phyloP scores from a whole-genome alignment of 2,113 vertebrate genomes.

The Hemibagrus wyckioides region DNA sequence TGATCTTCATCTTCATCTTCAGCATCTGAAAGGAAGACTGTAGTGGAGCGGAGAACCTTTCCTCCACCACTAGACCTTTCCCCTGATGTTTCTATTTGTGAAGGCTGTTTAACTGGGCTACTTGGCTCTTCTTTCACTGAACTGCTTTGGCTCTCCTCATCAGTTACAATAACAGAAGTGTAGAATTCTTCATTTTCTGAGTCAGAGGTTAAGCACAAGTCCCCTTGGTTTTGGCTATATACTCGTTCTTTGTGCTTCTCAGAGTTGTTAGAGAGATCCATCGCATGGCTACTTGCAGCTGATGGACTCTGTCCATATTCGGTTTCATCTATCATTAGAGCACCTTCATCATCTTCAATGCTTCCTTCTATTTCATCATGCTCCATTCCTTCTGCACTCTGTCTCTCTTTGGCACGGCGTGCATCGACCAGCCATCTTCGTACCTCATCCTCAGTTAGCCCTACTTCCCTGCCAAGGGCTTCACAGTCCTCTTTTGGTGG shows the following conservation, averaged over 20 bases:
- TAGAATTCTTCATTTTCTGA: slow-evolving; percentile 74
- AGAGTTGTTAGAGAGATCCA: slow-evolving; percentile 71
- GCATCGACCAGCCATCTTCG: slow-evolving; percentile 72
- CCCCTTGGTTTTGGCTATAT: slow-evolving; percentile 62
- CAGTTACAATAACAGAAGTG: slow-evolving; percentile 76
- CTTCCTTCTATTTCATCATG: slow-evolving; percentile 56
- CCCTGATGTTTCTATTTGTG: slow-evolving; percentile 54
- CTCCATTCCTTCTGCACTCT: slow-evolving; percentile 46
- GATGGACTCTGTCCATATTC: slow-evolving; percentile 63
- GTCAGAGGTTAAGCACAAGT: slow-evolving; percentile 74
- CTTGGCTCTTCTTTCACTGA: slow-evolving; percentile 61
- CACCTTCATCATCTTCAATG: slow-evolving; percentile 70
- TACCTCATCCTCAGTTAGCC: slow-evolving; percentile 72
- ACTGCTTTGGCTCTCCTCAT: slow-evolving; percentile 74
- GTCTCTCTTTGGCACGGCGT: slow-evolving; percentile 64
- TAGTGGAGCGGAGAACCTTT: slow-evolving; percentile 76
- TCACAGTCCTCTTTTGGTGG: slow-evolving; percentile 77
- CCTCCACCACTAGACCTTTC: slow-evolving; percentile 68
- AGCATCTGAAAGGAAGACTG: slow-evolving; percentile 77
- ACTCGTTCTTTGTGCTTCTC: slow-evolving; percentile 57
- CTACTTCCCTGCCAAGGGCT: slow-evolving; percentile 74
- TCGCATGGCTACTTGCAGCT: slow-evolving; percentile 63
- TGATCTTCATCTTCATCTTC: slow-evolving; percentile 77
- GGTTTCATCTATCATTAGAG: slow-evolving; percentile 71
- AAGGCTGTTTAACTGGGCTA: slow-evolving; percentile 67